Conservation (phyloP, 2,797 vertebrate species). For the Miichthys miiuy region DNA sequence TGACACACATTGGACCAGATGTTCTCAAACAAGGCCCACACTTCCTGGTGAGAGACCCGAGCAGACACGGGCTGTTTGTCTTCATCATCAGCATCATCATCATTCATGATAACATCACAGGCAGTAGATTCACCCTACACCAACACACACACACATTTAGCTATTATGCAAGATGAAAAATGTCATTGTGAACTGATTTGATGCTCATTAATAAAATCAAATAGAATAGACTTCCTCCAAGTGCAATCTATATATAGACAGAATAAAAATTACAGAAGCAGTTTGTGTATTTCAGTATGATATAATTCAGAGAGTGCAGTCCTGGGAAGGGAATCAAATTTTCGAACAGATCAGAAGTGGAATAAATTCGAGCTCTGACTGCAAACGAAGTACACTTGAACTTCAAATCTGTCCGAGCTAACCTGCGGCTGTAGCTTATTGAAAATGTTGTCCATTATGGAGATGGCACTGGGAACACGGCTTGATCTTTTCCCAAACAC, state of each 20-base stretch:
- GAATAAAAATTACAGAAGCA: not conserved
- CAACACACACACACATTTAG: not conserved
- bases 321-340: not conserved
- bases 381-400: not conserved
- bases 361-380: not conserved
- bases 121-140: conserved; percentile 46
- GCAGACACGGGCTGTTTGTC: conserved; percentile 47
- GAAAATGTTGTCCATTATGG: conserved; percentile 64
- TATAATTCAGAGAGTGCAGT: not conserved
- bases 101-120: conserved; percentile 77
- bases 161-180: not conserved
- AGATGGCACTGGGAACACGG: conserved; percentile 61
- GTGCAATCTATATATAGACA: not conserved
- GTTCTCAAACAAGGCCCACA: conserved; percentile 92
- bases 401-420: not conserved
- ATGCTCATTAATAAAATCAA: too few relatives aligned
- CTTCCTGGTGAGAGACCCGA: conserved; percentile 84
- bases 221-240: not conserved
- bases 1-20: conserved; percentile 89
- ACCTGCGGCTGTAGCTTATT: conserved; percentile 71
- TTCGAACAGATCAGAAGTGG: not conserved
- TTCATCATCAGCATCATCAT: conserved; percentile 66
- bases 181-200: too few relatives aligned
- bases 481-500: conserved; percentile 71
- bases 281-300: not conserved